phyloP scores from a whole-genome alignment of 2,888 invertebrate species.

The Stenotaenia linearis region DNA sequence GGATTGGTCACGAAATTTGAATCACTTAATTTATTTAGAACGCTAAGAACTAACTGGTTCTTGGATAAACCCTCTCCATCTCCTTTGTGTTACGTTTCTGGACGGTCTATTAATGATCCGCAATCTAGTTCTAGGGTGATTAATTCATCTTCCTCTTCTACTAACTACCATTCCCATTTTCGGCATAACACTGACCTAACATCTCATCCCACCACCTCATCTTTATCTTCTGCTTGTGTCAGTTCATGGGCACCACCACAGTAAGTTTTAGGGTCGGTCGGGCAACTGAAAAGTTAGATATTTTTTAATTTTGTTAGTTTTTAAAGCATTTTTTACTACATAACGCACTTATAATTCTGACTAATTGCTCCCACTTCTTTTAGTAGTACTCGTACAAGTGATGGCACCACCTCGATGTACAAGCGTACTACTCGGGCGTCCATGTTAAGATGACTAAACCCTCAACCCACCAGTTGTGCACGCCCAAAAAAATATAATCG shows the following conservation, averaged over 20 bases:
- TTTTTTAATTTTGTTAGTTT: background rate
- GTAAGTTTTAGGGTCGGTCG: background rate
- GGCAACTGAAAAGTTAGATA: background rate
- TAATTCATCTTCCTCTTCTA: background rate
- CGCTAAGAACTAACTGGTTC: background rate
- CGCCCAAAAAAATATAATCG: constrained; percentile 3
- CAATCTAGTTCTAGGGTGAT: background rate
- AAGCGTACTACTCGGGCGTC: background rate
- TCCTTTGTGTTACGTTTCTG: background rate
- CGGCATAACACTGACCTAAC: background rate
- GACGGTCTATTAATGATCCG: background rate
- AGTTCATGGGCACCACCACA: background rate
- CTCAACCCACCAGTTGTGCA: background rate
- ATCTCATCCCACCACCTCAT: background rate
- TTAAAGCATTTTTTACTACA: background rate
- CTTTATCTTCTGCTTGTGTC: background rate
- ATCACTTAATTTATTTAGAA: background rate
- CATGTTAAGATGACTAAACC: constrained; percentile 26
- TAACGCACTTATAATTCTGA: background rate
- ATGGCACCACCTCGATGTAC: background rate
- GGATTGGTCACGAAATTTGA: too few relatives aligned
- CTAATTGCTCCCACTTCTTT: background rate
- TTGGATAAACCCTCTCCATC: background rate
- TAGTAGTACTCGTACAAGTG: background rate
- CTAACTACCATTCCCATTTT: background rate